Evolutionary conservation across 2,113 vertebrate species (phyloP), one percentile per base, ranked within the genome.

Genomic region (Toxostoma redivivum): DNA sequence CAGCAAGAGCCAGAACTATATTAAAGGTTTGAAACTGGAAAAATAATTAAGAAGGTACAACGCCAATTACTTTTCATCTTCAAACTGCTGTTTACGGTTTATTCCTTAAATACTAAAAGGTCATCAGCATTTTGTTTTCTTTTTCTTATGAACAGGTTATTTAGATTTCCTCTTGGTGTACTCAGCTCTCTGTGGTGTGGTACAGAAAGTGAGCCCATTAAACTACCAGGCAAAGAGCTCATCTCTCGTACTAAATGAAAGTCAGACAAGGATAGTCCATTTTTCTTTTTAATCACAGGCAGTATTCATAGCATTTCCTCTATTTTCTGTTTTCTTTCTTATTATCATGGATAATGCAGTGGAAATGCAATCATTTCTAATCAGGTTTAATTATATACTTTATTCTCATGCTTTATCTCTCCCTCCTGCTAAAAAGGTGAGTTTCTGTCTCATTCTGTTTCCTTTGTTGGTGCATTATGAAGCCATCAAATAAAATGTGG

Each of bases 41-140:
- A 94, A 96, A 97, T 98, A 98, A 98, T 98, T 97, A 97, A 91
- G 92, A 94, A 88, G 69, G 90, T 92, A 89, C 85, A 94, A 85
- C 95, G 93, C 91, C 97, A 97, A 86, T 96, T 97, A 92, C 78
- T 96, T 97, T 97, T 97, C 91, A 92, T 96, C 94, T 96, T 96
- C 92, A 97, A 54, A 94, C 71, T 95, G 81, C 90, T 90, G 81
- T 92, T 95, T 97, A 94, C 5, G 21, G 40, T 96, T 96, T 71
- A 3, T 91, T 94, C 70, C 69, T 93, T 92, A 96, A 96, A 97
- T 84, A 83, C 69, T 81, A 79, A 97, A 97, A 97, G 95, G 97
- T 96, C 96, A 95, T 95, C 84, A 88, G 79, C 70, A 65, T 60
- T 92, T 84, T 95, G 83, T 48, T 79, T 66, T 14, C 74, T 95